Conservation (phyloP, 2,888 invertebrate genomes). For the Drosophila paranaensis region DNA sequence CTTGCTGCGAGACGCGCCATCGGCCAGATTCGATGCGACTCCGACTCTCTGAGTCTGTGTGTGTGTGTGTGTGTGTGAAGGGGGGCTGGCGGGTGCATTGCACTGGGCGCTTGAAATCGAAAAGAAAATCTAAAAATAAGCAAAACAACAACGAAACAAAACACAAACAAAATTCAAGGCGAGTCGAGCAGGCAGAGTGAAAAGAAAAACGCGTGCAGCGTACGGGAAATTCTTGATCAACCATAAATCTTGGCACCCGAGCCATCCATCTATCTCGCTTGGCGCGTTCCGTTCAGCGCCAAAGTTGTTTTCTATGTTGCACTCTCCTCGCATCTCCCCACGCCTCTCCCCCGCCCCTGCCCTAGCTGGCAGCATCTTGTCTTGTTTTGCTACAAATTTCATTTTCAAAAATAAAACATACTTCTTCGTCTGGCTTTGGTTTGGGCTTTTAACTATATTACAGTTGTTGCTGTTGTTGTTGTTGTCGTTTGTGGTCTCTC, state of each 20-base stretch:
- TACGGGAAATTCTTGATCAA: slow-evolving; percentile 82
- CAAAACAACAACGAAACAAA: slow-evolving; percentile 31
- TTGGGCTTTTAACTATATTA: slow-evolving; percentile 17
- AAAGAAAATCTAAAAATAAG: slow-evolving; percentile 75
- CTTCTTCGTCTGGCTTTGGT: slow-evolving; percentile 47
- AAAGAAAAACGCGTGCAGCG: slow-evolving; percentile 61
- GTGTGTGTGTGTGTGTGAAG: not conserved
- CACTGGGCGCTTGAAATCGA: slow-evolving; percentile 61
- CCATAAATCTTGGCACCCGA: slow-evolving; percentile 81
- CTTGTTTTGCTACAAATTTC: slow-evolving; percentile 58
- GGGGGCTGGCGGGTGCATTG: slow-evolving; percentile 40
- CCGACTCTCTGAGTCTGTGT: not conserved
- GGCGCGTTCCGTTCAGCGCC: slow-evolving; percentile 75
- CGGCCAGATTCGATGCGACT: slow-evolving; percentile 13
- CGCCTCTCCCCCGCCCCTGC: not conserved
- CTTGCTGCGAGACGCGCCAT: slow-evolving; percentile 42
- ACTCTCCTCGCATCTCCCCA: not conserved
- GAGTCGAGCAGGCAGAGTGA: slow-evolving; percentile 26
- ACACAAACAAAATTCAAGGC: slow-evolving; percentile 32
- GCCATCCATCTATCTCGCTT: slow-evolving; percentile 82
- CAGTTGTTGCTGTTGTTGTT: slow-evolving; percentile 11
- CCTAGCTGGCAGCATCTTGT: slow-evolving; percentile 17
- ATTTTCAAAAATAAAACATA: slow-evolving; percentile 70
- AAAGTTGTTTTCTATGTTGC: slow-evolving; percentile 73
- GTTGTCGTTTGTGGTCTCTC: slow-evolving; percentile 16